phyloP scores from a whole-genome alignment of 2,113 vertebrate genomes.

The Paralichthys olivaceus region DNA sequence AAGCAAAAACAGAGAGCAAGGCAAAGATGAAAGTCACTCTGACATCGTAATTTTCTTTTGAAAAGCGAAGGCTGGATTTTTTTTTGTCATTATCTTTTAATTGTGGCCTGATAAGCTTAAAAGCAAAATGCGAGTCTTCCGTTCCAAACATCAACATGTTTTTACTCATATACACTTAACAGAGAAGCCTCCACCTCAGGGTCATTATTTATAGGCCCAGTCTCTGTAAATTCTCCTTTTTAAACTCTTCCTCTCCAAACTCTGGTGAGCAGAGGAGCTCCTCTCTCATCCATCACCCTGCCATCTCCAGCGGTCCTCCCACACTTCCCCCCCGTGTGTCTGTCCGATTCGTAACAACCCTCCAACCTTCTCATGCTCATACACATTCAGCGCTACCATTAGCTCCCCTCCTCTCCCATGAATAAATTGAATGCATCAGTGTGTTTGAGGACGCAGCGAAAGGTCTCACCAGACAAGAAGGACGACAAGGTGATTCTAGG shows the following conservation, averaged over 20 bases:
- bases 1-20: constrained; percentile 53
- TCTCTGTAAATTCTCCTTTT: constrained; percentile 52
- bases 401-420: constrained; percentile 59
- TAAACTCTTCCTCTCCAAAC: constrained; percentile 65
- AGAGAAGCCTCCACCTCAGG: constrained; percentile 34
- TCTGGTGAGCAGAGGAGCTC: constrained; percentile 54
- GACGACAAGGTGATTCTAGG: constrained; percentile 60
- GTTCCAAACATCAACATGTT: constrained; percentile 47
- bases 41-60: constrained; percentile 57
- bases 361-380: constrained; percentile 70
- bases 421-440: constrained; percentile 79
- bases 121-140: constrained; percentile 50
- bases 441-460: constrained; percentile 62
- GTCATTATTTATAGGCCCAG: constrained; percentile 58
- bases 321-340: constrained; percentile 73
- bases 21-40: constrained; percentile 65
- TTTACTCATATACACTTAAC: constrained; percentile 29
- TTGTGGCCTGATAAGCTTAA: constrained; percentile 67
- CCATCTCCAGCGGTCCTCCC: constrained; percentile 76
- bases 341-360: constrained; percentile 66
- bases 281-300: constrained; percentile 67
- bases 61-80: constrained; percentile 43
- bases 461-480: constrained; percentile 40
- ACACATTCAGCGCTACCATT: constrained; percentile 74
- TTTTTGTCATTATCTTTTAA: constrained; percentile 64